Percentiles rank a stretch among this genome's conserved stretches.
Conservation (phyloP, 2,113 vertebrate genomes). For the Coreoperca whiteheadi region DNA sequence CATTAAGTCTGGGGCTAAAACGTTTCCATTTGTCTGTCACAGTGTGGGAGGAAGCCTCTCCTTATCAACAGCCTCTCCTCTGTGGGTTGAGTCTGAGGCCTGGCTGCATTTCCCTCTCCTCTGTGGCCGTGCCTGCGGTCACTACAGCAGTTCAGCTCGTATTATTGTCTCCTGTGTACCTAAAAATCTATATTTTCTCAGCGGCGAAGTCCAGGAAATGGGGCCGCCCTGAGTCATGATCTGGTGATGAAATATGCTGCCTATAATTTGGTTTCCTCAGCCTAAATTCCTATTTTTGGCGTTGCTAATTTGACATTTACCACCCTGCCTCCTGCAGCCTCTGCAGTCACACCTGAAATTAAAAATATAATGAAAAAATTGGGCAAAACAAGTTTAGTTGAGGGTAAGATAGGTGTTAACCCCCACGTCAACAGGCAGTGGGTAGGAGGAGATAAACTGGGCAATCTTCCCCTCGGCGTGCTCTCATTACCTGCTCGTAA, state of each 20-base stretch:
- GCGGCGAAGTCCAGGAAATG: background rate
- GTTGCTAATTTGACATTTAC: background rate
- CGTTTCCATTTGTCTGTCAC: constrained; percentile 10
- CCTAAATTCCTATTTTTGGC: background rate
- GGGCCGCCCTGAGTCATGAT: background rate
- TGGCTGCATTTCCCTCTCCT: background rate
- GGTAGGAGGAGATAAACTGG: constrained; percentile 32
- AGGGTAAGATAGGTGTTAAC: background rate
- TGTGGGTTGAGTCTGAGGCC: constrained; percentile 1
- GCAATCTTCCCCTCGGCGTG: constrained; percentile 12
- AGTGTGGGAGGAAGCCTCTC: background rate
- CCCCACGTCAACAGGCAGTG: background rate
- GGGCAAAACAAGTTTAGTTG: background rate
- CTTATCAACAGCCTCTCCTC: background rate
- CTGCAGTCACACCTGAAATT: background rate
- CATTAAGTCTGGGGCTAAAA: constrained; percentile 10
- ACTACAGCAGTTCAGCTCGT: background rate
- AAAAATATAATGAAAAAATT: constrained; percentile 20
- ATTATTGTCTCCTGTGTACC: background rate
- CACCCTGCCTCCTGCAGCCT: background rate
- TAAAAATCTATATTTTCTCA: no score
- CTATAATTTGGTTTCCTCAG: background rate
- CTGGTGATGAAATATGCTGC: background rate
- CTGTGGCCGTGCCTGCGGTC: background rate
- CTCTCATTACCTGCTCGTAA: constrained; percentile 44